Conservation (phyloP, 2,113 vertebrate genomes). For the Fregetta grallaria region DNA sequence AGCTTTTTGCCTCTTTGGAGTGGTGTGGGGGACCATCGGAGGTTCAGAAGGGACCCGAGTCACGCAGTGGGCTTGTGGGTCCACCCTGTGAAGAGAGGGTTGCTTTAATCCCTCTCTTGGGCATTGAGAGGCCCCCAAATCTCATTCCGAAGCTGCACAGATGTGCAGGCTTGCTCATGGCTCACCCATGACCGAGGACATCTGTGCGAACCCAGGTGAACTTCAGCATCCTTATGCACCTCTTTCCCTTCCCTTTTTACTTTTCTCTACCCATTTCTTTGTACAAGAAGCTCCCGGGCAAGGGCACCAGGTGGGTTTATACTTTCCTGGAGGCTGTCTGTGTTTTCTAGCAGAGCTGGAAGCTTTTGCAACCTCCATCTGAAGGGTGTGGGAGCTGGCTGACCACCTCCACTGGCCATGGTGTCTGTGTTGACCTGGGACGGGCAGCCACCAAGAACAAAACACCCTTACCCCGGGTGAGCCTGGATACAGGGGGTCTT, state of each 20-base stretch:
- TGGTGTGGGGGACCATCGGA: fast-evolving
- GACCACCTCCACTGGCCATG: background rate
- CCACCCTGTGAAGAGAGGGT: background rate
- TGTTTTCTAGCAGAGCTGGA: background rate
- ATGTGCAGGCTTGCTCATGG: background rate
- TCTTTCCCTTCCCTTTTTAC: background rate
- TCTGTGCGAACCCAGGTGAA: background rate
- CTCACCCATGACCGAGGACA: background rate
- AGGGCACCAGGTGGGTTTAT: background rate
- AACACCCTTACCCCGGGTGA: fast-evolving
- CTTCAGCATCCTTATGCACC: background rate
- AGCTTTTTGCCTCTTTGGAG: background rate
- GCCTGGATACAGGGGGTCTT: background rate
- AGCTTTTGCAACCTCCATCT: background rate
- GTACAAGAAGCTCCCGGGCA: background rate
- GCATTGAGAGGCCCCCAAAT: background rate
- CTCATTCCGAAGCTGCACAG: background rate
- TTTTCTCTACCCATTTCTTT: background rate
- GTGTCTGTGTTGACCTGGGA: fast-evolving
- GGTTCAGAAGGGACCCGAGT: background rate
- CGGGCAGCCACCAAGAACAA: background rate
- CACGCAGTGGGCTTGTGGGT: background rate
- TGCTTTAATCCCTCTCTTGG: background rate
- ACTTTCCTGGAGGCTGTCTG: background rate
- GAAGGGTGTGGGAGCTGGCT: background rate